phyloP scores from a whole-genome alignment of 2,113 vertebrate species.

The Gyps fulvus region DNA sequence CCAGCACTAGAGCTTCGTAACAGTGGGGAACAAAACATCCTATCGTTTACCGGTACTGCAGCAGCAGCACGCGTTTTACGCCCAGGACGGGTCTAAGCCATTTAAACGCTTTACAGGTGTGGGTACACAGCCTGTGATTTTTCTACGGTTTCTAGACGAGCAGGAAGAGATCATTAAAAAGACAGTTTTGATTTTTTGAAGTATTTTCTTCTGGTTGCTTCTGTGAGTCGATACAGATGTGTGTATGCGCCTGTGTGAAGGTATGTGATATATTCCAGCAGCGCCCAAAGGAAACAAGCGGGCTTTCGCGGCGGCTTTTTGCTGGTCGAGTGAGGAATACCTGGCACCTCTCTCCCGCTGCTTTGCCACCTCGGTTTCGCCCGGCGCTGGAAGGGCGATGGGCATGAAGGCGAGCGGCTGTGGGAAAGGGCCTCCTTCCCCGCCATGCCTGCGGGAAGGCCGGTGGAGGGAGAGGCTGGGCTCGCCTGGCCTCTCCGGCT shows the following conservation, averaged over 20 bases:
- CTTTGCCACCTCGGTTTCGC: neutral
- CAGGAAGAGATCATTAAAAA: neutral
- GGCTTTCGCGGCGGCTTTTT: neutral
- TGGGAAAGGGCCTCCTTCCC: neutral
- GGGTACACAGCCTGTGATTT: neutral
- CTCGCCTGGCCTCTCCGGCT: slow-evolving; percentile 1
- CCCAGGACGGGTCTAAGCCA: neutral
- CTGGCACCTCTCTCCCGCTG: neutral
- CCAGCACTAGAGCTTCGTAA: neutral
- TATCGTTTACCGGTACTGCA: neutral
- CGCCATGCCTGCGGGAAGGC: slow-evolving; percentile 6
- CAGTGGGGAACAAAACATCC: neutral
- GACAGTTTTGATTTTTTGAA: neutral
- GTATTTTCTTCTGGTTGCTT: neutral
- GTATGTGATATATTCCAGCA: neutral
- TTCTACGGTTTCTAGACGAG: neutral
- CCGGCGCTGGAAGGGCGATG: neutral
- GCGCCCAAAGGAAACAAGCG: neutral
- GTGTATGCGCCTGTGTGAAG: neutral
- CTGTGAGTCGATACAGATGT: neutral
- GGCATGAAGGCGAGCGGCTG: neutral
- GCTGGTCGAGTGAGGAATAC: neutral
- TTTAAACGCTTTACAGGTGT: neutral
- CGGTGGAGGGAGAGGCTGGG: neutral
- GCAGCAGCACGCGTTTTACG: neutral